Conservation (phyloP, 1,140 invertebrate species). For the Globodera rostochiensis region DNA sequence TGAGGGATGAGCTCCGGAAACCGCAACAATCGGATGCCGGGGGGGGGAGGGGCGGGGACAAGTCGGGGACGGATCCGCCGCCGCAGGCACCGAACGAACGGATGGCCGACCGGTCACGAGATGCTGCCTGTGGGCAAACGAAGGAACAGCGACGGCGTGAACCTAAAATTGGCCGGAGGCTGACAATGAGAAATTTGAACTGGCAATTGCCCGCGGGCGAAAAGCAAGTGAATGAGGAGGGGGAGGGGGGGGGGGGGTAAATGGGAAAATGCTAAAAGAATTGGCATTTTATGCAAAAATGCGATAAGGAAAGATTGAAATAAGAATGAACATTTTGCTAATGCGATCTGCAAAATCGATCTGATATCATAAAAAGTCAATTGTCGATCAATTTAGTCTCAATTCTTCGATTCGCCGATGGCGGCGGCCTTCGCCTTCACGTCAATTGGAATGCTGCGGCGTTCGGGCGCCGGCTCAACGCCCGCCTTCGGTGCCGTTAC, state of each 20-base stretch:
- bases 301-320: too few relatives aligned
- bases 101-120: neutral
- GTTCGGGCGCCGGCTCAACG: neutral
- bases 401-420: neutral
- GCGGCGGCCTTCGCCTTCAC: constrained; percentile 14
- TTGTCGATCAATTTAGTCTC: neutral
- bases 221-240: neutral
- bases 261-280: neutral
- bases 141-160: neutral
- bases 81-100: neutral
- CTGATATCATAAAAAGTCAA: neutral
- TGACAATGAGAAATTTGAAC: too few relatives aligned
- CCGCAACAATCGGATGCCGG: too few relatives aligned
- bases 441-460: constrained; percentile 16
- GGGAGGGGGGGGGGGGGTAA: too few relatives aligned
- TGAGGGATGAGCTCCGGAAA: neutral
- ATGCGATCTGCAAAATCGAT: too few relatives aligned
- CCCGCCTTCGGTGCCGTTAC: neutral
- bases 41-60: too few relatives aligned
- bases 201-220: too few relatives aligned
- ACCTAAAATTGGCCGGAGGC: too few relatives aligned
- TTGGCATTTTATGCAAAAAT: neutral
- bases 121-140: neutral
- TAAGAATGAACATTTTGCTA: too few relatives aligned
- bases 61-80: neutral